Conservation (phyloP, 2,113 vertebrate species). For the Myiozetetes cayanensis region DNA sequence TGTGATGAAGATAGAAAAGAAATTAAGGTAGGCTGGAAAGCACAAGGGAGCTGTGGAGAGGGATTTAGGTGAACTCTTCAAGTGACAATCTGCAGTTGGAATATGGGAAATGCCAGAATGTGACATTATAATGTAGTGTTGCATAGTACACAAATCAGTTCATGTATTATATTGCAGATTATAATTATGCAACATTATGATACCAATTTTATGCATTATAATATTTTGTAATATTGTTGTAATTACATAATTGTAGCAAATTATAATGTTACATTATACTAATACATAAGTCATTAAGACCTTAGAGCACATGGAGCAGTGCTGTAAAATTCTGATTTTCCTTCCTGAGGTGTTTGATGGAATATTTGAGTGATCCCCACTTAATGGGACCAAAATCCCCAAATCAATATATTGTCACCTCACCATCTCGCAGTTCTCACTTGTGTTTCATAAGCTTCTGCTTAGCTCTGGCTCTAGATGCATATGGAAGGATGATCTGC, state of each 20-base stretch:
- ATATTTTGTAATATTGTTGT: conserved; percentile 19
- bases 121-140: background rate
- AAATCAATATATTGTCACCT: background rate
- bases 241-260: conserved; percentile 25
- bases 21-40: background rate
- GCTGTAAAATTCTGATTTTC: background rate
- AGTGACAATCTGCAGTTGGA: background rate
- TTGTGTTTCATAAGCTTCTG: background rate
- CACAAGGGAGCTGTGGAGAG: background rate
- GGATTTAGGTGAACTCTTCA: background rate
- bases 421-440: background rate
- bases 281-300: background rate
- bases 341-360: background rate
- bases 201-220: background rate
- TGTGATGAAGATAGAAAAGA: background rate
- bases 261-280: background rate
- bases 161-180: background rate
- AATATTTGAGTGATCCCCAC: background rate
- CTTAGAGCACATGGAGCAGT: background rate
- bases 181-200: conserved; percentile 8
- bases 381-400: background rate
- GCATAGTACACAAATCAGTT: background rate
- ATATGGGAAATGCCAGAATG: background rate
- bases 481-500: background rate
- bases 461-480: background rate